Evolutionary conservation across 2,797 vertebrate genomes (phyloP), one percentile per base, ranked within the genome.

Genomic region (Sebastes matsubarae): DNA sequence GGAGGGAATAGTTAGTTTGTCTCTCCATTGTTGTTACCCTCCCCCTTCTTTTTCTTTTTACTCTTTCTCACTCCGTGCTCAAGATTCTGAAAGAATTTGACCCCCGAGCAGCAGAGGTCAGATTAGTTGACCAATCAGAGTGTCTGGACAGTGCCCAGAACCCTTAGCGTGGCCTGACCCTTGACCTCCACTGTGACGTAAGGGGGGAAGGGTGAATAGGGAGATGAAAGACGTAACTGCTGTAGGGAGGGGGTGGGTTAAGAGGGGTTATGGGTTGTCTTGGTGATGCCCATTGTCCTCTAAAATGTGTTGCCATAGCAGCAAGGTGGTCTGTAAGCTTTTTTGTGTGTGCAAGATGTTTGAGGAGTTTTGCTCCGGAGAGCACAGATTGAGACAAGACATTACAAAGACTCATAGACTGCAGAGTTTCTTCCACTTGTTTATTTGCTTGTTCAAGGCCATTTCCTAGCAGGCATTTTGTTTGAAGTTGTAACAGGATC

Each of bases 51-150:
- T 90, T 82, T 86, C 81, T 88, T 89, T 92, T 89, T 89, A 90
- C 90, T 91, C 91, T 93, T 94, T 93, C 92, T 93, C 94, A 93
- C 94, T 93, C 92, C 58, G 83, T 86, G 92, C 94, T 95, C 93
- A 95, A 95, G 95, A 95, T 95, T 95, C 91, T 94, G 88, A 96
- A 96, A 96, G 96, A 96, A 96, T 96, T 96, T 96, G 95, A 96
- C 95, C 96, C 92, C 80, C 81, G 82, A 92, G 94, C 79, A 69
- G 90, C 86, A 94, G 85, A 96, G 96, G 95, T 96, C 91, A 95
- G 91, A 94, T 92, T 90, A 95, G 92, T 93, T 94, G 94, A 95
- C 96, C 96, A 96, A 96, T 96, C 94, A 94, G 93, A 95, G 90
- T 89, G 87, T 92, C 91, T 91, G 93, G 94, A 96, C 95, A 95